Conservation (phyloP, 2,888 invertebrate genomes). For the Drepana falcataria region DNA sequence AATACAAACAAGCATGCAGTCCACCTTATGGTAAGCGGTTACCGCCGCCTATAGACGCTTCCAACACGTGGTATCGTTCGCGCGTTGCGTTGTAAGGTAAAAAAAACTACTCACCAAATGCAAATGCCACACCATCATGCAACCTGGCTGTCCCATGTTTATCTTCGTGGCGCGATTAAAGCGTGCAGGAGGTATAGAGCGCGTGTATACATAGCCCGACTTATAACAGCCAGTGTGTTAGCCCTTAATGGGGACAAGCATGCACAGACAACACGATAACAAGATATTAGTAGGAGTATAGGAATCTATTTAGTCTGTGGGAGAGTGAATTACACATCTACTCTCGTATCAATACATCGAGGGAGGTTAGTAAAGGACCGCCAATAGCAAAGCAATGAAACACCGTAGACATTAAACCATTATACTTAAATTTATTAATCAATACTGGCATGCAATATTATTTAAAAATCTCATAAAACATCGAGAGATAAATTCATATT, state of each 20-base stretch:
- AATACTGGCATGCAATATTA: constrained; percentile 71
- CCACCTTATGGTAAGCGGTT: too few relatives aligned
- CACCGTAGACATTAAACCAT: constrained; percentile 55
- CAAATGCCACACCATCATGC: neutral
- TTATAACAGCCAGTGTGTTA: neutral
- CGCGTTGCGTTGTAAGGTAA: neutral
- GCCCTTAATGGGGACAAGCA: neutral
- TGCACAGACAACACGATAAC: neutral
- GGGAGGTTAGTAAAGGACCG: neutral
- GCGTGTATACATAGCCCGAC: neutral
- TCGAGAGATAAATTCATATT: constrained; percentile 71
- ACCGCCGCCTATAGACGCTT: too few relatives aligned
- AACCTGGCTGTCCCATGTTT: neutral
- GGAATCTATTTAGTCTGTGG: too few relatives aligned
- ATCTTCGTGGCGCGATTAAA: neutral
- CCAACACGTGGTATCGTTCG: too few relatives aligned
- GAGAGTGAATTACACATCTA: neutral
- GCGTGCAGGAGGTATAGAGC: neutral
- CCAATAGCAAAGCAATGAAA: constrained; percentile 52
- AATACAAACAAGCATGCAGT: too few relatives aligned
- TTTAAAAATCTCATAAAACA: constrained; percentile 66
- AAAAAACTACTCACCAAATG: neutral
- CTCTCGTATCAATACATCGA: neutral
- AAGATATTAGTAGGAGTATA: neutral
- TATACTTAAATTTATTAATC: constrained; percentile 77